Evolutionary conservation across 2,797 vertebrate genomes (phyloP).

Genomic region (Gambelia wislizenii): DNA sequence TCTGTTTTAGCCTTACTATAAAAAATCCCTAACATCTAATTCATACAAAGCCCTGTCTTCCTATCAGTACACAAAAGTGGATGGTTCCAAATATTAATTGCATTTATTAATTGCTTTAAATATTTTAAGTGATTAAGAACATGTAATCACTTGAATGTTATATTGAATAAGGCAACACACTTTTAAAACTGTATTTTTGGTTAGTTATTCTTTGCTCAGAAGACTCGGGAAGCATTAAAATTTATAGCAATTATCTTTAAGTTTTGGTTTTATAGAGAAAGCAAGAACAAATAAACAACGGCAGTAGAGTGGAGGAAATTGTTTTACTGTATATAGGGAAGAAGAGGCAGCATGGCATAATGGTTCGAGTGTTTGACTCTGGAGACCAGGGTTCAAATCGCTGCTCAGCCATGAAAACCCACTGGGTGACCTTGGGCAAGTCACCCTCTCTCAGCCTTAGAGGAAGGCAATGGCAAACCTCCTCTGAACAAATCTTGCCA

Average conservation of each 20-base stretch:
- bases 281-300: neutral
- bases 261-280: neutral
- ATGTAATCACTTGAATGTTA: neutral
- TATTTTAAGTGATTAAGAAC: neutral
- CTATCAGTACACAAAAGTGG: neutral
- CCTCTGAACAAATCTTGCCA: too few species aligned
- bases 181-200: neutral
- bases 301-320: neutral
- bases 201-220: neutral
- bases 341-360: too few species aligned
- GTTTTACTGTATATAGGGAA: neutral
- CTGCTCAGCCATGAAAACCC: too few species aligned
- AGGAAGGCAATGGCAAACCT: too few species aligned
- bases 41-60: neutral
- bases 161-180: neutral
- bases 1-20: constrained; percentile 1
- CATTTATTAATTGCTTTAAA: neutral
- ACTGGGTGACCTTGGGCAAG: too few species aligned
- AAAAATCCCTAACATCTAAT: neutral
- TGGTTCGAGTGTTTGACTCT: too few species aligned
- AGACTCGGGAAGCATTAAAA: neutral
- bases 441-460: too few species aligned
- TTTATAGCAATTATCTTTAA: accelerated
- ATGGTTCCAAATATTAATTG: constrained; percentile 1
- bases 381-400: too few species aligned